A percentile compares a stretch with the other conserved stretches of the same genome.
These are phyloP conservation scores for Xestia xanthographa DNA, from an alignment of 2,888 invertebrate species.

Conservation along the genomic window DNA sequence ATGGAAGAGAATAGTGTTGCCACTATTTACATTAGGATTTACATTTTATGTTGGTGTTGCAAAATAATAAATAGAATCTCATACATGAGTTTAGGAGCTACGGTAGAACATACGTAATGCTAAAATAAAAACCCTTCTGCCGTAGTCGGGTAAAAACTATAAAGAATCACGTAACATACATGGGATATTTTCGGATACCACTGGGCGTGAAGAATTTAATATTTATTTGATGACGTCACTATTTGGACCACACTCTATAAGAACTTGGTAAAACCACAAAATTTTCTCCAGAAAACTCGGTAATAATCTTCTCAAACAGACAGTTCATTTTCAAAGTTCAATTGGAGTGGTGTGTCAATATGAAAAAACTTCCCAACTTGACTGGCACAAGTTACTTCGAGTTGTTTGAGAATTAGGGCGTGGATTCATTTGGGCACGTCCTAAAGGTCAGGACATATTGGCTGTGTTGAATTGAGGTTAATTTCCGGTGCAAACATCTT, in stretches of 20 bases:
- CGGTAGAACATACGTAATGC: no score
- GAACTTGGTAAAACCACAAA: not conserved
- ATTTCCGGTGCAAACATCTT: not conserved
- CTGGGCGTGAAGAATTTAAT: no score
- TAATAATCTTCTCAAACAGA: conserved; percentile 23
- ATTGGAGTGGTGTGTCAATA: conserved; percentile 22
- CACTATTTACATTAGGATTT: no score
- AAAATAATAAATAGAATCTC: no score
- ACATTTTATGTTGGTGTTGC: no score
- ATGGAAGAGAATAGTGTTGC: no score
- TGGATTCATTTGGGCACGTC: not conserved
- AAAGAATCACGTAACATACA: no score
- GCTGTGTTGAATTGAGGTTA: not conserved
- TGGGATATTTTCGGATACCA: no score
- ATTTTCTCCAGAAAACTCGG: not conserved
- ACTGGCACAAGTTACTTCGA: not conserved
- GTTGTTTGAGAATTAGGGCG: not conserved
- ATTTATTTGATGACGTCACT: no score
- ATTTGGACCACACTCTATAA: not conserved
- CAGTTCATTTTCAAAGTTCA: conserved; percentile 31
- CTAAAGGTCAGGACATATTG: not conserved
- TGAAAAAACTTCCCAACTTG: conserved; percentile 21
- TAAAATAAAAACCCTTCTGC: no score
- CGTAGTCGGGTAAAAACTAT: no score
- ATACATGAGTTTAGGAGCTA: no score